Evolutionary conservation across 1,140 invertebrate species (phyloP), one percentile per base, ranked within the genome.

Genomic region (Aphelinus certus): DNA sequence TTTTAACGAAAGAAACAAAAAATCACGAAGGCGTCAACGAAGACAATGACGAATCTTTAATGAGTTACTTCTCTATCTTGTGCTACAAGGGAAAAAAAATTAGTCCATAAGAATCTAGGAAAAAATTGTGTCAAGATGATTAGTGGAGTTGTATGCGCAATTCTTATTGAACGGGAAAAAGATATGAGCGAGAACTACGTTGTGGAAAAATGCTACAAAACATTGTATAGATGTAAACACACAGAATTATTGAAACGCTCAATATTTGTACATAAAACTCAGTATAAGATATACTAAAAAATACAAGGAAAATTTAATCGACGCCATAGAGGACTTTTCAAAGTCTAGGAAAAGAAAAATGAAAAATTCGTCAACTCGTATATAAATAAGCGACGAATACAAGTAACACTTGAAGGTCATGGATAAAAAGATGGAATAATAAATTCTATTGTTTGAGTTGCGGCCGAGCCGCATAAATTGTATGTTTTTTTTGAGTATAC

Each of bases 261-360:
- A 81, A 80, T 81, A 83, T 81, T 81, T 83, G 82, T 83, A 82
- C 70, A 83, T 83, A 82, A 79, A 9, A 75, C 72, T 65, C 65
- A 67, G 72, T 73, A 70, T 74, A 69, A 64, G 73, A 72, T 46
- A 71, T 75, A 70, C 73, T 68, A 68, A 51, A 68, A 49, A 10
- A 75, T 75, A 76, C 75, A 73, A 74, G 71, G 73, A 71, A 71
- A 73, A 79, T 76, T 71, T 76, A 78, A 70, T 71, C 68, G 70
- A 79, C 71, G 77, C 73, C 74, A 71, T 79, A 75, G 69, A 79
- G 77, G 78, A 73, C 76, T 81, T 81, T 83, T 77, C 60, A 77
- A 70, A 70, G 45, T 51, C 61, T 70, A 65, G 46, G 55, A 58
- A 5, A 7, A 51, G 26, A 66, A 66, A 51, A 61, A 65, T 71